Conservation (phyloP, 2,113 vertebrate species). For the Pterocles gutturalis region DNA sequence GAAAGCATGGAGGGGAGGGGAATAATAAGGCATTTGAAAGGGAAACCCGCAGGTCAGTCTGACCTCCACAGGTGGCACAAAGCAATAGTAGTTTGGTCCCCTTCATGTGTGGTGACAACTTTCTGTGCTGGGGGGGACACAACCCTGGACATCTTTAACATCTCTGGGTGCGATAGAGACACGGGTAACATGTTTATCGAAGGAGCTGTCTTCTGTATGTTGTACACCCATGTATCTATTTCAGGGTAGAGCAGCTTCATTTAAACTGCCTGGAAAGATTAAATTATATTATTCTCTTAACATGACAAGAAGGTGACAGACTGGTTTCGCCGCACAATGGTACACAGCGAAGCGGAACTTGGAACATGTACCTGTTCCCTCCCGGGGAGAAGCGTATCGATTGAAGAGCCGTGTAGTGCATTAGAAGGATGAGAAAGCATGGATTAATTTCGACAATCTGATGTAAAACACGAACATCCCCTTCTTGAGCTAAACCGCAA, state of each 20-base stretch:
- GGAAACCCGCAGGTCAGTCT: not conserved
- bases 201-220: constrained; percentile 28
- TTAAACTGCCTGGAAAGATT: constrained; percentile 61
- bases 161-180: fast-evolving
- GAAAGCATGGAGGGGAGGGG: not conserved
- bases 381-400: not conserved
- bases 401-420: not conserved
- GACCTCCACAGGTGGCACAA: not conserved
- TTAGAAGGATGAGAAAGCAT: not conserved
- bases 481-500: not conserved
- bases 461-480: constrained; percentile 12
- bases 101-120: not conserved
- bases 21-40: not conserved
- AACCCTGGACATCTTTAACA: not conserved
- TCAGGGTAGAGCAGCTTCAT: constrained; percentile 59
- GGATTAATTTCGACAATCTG: constrained; percentile 61
- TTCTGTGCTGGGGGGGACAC: not conserved
- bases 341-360: constrained; percentile 37
- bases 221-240: constrained; percentile 47
- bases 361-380: not conserved
- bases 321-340: not conserved
- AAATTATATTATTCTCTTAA: constrained; percentile 63
- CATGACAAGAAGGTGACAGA: constrained; percentile 18
- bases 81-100: not conserved
- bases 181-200: not conserved